These are phyloP conservation scores for Carapus acus DNA, from an alignment of 2,797 vertebrate genomes.

Conservation along the genomic window DNA sequence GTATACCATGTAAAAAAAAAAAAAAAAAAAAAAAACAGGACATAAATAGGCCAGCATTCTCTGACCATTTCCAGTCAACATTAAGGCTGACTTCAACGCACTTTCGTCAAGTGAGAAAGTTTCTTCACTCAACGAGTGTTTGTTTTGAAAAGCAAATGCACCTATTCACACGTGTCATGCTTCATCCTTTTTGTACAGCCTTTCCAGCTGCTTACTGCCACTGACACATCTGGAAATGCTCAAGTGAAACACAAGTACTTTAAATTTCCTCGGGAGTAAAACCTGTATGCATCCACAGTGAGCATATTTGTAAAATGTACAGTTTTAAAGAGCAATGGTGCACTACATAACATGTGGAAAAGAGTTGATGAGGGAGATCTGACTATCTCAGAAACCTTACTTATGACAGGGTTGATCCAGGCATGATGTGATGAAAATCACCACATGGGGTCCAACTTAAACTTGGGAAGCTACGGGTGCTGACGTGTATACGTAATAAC, in stretches of 20 bases:
- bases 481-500: conserved; percentile 11
- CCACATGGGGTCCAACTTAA: conserved; percentile 20
- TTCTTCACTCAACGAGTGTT: conserved; percentile 24
- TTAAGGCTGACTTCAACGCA: conserved; percentile 3
- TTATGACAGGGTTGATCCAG: conserved; percentile 26
- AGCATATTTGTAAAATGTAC: conserved; percentile 63
- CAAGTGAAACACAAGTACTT: conserved; percentile 49
- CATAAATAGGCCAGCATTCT: no score
- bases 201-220: conserved; percentile 22
- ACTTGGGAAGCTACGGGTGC: conserved; percentile 10
- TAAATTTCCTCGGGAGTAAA: conserved; percentile 57
- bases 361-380: conserved; percentile 39
- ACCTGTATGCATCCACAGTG: conserved; percentile 35
- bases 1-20: no score
- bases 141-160: conserved; percentile 32
- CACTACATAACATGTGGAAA: conserved; percentile 38
- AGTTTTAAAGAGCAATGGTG: conserved; percentile 46
- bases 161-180: conserved; percentile 31
- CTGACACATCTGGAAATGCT: conserved; percentile 69
- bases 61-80: neutral
- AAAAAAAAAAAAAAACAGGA: conserved; percentile 1
- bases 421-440: conserved; percentile 38
- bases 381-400: conserved; percentile 30
- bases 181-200: conserved; percentile 34
- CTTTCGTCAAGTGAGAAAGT: conserved; percentile 22